A percentile compares a stretch with the other conserved stretches of the same genome.
phyloP scores from a whole-genome alignment of 2,888 invertebrate species.

The Zygogramma bicolorata region DNA sequence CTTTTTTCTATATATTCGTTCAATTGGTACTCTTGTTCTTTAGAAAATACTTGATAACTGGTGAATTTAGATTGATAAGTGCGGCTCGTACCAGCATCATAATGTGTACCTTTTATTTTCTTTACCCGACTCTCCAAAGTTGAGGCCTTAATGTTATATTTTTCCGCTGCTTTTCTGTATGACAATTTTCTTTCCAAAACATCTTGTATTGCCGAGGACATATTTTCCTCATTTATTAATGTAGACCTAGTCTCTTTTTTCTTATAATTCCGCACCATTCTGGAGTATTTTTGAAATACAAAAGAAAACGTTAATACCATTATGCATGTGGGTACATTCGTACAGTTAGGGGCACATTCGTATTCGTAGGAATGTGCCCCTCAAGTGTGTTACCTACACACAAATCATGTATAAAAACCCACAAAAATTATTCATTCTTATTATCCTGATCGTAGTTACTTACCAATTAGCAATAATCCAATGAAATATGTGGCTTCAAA shows the following conservation, averaged over 20 bases:
- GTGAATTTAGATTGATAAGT: constrained; percentile 31
- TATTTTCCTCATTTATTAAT: constrained; percentile 35
- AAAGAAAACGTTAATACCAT: no score
- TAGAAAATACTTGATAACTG: constrained; percentile 39
- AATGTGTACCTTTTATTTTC: constrained; percentile 27
- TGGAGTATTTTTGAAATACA: not conserved
- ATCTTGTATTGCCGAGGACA: constrained; percentile 32
- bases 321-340: constrained; percentile 23
- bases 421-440: no score
- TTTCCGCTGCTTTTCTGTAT: constrained; percentile 41
- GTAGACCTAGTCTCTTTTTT: constrained; percentile 30
- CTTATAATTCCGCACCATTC: constrained; percentile 14
- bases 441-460: no score
- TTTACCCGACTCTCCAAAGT: constrained; percentile 38
- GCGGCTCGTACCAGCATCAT: constrained; percentile 2
- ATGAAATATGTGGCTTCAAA: no score
- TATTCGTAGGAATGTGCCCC: constrained; percentile 25
- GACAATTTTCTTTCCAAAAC: constrained; percentile 37
- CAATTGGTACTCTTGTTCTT: constrained; percentile 36
- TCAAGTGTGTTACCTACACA: no score
- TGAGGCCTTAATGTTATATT: constrained; percentile 42
- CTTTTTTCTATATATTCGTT: constrained; percentile 34
- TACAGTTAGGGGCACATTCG: constrained; percentile 27
- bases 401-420: no score
- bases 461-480: no score